These are phyloP conservation scores for Drosophila burlai DNA, from an alignment of 1,140 invertebrate species.

Conservation along the genomic window DNA sequence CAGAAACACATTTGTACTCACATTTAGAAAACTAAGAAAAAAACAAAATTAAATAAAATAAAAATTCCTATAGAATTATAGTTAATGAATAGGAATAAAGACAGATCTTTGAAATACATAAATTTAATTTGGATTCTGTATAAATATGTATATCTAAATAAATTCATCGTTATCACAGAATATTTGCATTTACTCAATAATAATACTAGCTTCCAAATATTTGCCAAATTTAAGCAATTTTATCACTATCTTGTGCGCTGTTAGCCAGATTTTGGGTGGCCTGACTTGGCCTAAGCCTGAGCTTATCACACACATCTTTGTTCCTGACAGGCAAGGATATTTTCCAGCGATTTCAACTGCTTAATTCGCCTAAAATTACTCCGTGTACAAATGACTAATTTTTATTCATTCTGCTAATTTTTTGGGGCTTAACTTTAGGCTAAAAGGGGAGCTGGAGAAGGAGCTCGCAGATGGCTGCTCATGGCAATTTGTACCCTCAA, in stretches of 20 bases:
- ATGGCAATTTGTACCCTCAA: constrained; percentile 52
- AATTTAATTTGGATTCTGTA: no score
- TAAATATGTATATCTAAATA: no score
- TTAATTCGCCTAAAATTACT: constrained; percentile 56
- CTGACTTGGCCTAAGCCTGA: constrained; percentile 17
- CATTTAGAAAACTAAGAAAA: no score
- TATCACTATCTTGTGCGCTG: constrained; percentile 21
- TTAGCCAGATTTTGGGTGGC: constrained; percentile 4
- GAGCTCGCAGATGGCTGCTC: constrained; percentile 22
- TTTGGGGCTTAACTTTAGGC: constrained; percentile 20
- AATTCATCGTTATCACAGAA: no score
- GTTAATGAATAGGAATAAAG: no score
- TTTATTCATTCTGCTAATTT: constrained; percentile 79
- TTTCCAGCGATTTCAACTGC: constrained; percentile 54
- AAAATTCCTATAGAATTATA: no score
- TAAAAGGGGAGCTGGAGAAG: neutral
- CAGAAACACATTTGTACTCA: no score
- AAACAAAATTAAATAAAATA: no score
- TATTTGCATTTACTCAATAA: no score
- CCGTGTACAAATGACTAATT: constrained; percentile 63
- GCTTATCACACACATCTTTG: constrained; percentile 49
- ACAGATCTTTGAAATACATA: no score
- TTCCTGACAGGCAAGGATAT: constrained; percentile 17
- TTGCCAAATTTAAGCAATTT: neutral
- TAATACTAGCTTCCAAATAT: no score